These are phyloP conservation scores for Xylota sylvarum DNA, from an alignment of 2,888 invertebrate genomes.

Conservation along the genomic window DNA sequence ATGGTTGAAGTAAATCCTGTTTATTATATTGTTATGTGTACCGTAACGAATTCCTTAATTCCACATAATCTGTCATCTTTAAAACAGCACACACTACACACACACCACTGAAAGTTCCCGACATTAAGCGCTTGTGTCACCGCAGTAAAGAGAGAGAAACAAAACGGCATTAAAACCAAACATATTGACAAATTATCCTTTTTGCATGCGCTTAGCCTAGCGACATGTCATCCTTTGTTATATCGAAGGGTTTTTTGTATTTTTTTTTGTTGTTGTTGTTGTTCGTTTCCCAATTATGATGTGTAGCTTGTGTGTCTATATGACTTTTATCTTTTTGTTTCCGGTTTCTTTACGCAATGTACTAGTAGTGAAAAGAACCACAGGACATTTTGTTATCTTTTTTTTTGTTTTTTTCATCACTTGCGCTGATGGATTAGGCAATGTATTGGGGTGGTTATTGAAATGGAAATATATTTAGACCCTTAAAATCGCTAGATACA, in stretches of 20 bases:
- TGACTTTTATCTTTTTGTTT: slow-evolving; percentile 8
- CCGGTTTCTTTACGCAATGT: neutral
- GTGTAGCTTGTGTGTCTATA: neutral
- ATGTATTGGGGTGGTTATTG: slow-evolving; percentile 2
- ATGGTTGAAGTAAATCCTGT: slow-evolving; percentile 45
- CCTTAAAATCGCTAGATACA: too few species aligned
- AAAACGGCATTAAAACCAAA: slow-evolving; percentile 17
- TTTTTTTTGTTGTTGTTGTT: slow-evolving; percentile 6
- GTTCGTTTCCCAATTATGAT: neutral
- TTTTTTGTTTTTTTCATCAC: neutral
- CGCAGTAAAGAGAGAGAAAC: neutral
- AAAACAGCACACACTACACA: slow-evolving; percentile 28
- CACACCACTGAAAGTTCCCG: neutral
- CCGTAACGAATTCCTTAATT: slow-evolving; percentile 60
- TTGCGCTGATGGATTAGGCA: slow-evolving; percentile 10
- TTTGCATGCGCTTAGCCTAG: slow-evolving; percentile 19
- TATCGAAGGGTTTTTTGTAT: neutral
- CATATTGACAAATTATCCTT: slow-evolving; percentile 48
- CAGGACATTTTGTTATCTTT: slow-evolving; percentile 3
- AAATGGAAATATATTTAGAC: neutral
- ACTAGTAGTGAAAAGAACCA: neutral
- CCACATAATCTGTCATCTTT: slow-evolving; percentile 62
- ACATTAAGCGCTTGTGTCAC: slow-evolving; percentile 7
- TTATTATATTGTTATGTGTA: slow-evolving; percentile 58
- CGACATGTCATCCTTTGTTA: slow-evolving; percentile 10